Conservation (phyloP, 2,113 vertebrate species). For the Dasyurus viverrinus region DNA sequence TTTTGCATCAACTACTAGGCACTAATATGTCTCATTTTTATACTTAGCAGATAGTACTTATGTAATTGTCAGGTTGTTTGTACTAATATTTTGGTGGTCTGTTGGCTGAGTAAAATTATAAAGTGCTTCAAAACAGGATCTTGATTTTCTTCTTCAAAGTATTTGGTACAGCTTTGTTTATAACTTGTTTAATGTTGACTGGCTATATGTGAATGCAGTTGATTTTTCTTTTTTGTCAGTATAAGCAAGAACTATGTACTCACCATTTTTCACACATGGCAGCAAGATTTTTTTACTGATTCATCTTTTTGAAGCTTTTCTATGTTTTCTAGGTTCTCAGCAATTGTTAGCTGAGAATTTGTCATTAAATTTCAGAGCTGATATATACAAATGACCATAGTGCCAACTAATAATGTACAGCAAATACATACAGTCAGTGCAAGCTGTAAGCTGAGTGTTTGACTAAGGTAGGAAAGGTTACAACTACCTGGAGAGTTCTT, state of each 20-base stretch:
- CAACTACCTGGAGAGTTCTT: not conserved
- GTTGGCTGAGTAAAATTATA: conserved; percentile 16
- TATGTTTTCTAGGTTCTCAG: conserved; percentile 34
- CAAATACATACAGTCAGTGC: not conserved
- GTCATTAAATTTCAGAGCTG: not conserved
- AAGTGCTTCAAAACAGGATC: not conserved
- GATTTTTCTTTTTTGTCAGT: conserved; percentile 28
- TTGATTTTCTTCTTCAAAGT: conserved; percentile 26
- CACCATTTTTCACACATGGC: not conserved
- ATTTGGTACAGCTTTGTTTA: not conserved
- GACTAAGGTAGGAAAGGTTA: not conserved
- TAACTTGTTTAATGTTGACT: not conserved
- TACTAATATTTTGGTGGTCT: not conserved
- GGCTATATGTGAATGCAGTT: not conserved
- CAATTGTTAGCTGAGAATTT: conserved; percentile 11
- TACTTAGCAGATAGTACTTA: not conserved
- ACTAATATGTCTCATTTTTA: not conserved
- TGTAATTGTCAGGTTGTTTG: not conserved
- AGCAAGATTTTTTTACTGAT: conserved; percentile 30
- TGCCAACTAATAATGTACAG: not conserved
- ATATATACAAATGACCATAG: not conserved
- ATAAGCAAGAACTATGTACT: conserved; percentile 18
- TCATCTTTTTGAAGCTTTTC: conserved; percentile 41
- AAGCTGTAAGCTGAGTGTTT: not conserved
- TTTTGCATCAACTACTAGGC: not conserved